phyloP scores from a whole-genome alignment of 2,797 vertebrate species.

The Crax fasciolata region DNA sequence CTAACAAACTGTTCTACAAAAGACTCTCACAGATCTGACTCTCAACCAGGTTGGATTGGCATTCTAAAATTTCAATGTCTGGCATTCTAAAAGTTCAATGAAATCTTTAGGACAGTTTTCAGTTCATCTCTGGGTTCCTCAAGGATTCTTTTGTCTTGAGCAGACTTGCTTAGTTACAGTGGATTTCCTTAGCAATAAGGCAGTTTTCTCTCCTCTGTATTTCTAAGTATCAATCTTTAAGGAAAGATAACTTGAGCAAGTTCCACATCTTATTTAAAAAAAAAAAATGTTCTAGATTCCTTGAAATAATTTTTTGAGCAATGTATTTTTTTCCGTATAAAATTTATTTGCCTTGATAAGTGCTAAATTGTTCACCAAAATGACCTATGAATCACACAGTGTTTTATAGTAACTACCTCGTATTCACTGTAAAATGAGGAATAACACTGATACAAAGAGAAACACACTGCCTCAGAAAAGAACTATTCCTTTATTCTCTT shows the following conservation, averaged over 20 bases:
- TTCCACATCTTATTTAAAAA: neutral
- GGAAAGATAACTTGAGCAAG: neutral
- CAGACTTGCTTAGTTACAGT: neutral
- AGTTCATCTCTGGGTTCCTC: neutral
- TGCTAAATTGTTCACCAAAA: neutral
- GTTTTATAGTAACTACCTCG: neutral
- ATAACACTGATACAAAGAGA: slow-evolving; percentile 29
- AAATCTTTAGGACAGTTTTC: neutral
- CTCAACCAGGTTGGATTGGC: neutral
- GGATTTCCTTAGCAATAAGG: neutral
- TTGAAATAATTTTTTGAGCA: neutral
- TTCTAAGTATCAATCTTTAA: neutral
- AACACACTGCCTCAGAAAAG: neutral
- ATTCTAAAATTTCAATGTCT: neutral
- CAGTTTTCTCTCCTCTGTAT: neutral
- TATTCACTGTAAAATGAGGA: slow-evolving; percentile 7
- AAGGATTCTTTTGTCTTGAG: neutral
- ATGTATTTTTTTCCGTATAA: neutral
- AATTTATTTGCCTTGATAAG: neutral
- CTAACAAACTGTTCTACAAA: neutral
- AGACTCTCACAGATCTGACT: neutral
- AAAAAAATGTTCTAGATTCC: neutral
- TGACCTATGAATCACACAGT: neutral
- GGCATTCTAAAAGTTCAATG: neutral
- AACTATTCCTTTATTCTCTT: neutral